Evolutionary conservation across 2,797 vertebrate genomes (phyloP), one percentile per base, ranked within the genome.

Genomic region (Neostethus bicornis): DNA sequence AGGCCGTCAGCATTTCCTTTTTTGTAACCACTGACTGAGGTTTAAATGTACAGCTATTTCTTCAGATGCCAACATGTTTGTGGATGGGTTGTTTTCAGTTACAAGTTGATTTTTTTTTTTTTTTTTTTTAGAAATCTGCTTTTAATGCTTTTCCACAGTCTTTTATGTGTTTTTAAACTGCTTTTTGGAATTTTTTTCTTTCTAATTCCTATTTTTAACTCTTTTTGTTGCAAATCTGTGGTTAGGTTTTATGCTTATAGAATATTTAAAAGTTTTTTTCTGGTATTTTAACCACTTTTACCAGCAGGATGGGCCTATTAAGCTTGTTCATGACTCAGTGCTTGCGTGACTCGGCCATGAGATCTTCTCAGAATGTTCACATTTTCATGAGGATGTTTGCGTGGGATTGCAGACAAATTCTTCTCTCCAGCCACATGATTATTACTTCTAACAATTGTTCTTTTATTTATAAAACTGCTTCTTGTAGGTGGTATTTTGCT

Each of bases 361-460:
- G 8, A 28, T 5, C n/a, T 43, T 16, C 24, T 17, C 4, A 21
- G 21, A 28, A 10, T 25, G 55, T 35, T 11, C 25, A 39, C 12
- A 35, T 10, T 45, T 48, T 55, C 20, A 38, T 31, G 17, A 37
- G 10, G 7, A 46, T 37, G 21, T 13, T 25, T 19, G 61, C 54
- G 17, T 34, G 3, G 39, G 41, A 63, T 8, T 44, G 20, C 23
- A 28, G 39, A 51, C 7, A 2, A 43, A 5, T 38, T 51, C 2
- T 17, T 2, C 38, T 47, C 32, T 31, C 43, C 20, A 32, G 7
- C 26, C 7, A 12, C 38, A 38, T 16, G 32, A 52, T 34, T n/a
- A 35, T 16, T 47, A 17, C 16, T 55, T 34, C 13, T 10, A 41
- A 41, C 14, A 16, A 10, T 34, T 17, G 9, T 16, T 19, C 17